Base-by-base conservation (phyloP, 2,888 invertebrate genomes). In the Lingula anatina region DNA sequence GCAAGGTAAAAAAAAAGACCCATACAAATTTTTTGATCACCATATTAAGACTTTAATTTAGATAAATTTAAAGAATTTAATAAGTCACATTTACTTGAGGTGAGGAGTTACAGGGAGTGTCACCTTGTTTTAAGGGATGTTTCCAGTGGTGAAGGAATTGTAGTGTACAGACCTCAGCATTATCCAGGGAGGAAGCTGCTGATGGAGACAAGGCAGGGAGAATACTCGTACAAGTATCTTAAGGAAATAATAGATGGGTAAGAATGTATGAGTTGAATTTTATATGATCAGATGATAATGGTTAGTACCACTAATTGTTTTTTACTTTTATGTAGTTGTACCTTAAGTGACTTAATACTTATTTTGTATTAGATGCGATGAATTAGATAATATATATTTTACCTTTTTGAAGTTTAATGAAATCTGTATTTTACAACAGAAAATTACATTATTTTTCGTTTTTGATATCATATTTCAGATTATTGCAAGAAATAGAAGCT, bases 111-210 rank as follows among this genome's bases (percentile, higher is more conserved):
- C n/a, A n/a, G n/a, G n/a, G n/a, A n/a, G n/a, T n/a, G n/a, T n/a
- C n/a, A n/a, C n/a, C n/a, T n/a, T n/a, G n/a, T n/a, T 51, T 54
- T 5, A 46, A 64, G 64, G 25, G 53, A 64, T 39, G 53, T 64
- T 21, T 54, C 50, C 2, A 35, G 48, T 4, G 51, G 56, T 2
- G 49, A 50, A 3, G 44, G 40, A 25, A 31, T 63, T 18, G 39
- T 42, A 12, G 60, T 65, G 1, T 63, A 57, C 47, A 56, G 65
- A 37, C 49, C 43, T 35, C 51, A 50, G 5, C 51, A 48, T 4
- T 53, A 54, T 23, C n/a, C 28, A 7, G 62, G 60, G 5, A 57
- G 57, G 42, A 20, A 47, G 2, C 39, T 51, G 23, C 44, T 64
- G 15, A 60, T 62, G 61, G 35, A 39, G 2, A 56, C 60, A 31